These are phyloP conservation scores for Chrysochloris asiatica DNA, from an alignment of 2,113 vertebrate genomes.

Conservation along the genomic window DNA sequence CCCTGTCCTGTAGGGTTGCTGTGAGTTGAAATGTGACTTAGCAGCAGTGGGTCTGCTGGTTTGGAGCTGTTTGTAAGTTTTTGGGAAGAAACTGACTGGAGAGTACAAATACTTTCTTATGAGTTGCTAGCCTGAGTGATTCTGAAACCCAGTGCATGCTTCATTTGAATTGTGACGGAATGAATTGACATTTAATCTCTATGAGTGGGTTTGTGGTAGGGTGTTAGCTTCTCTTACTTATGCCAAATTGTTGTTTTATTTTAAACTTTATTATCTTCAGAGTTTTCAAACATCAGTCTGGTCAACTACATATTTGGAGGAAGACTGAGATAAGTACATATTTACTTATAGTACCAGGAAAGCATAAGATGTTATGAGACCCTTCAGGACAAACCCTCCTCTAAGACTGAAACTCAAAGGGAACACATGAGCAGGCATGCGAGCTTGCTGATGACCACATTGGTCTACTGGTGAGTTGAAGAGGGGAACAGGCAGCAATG, in stretches of 20 bases:
- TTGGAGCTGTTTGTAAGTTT: slow-evolving; percentile 20
- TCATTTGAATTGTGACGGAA: not conserved
- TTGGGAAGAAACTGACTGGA: not conserved
- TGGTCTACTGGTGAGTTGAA: no score
- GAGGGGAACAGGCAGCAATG: no score
- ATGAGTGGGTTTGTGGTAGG: not conserved
- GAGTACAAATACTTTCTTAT: not conserved
- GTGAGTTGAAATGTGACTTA: not conserved
- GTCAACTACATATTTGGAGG: not conserved
- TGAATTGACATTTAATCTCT: not conserved
- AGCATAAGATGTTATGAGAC: not conserved
- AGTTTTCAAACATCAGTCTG: not conserved
- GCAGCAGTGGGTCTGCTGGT: not conserved
- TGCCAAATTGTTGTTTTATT: not conserved
- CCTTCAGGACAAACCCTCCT: no score
- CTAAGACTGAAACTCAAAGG: no score
- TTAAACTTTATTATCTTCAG: not conserved
- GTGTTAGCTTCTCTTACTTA: not conserved
- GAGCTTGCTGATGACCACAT: no score
- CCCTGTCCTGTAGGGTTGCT: not conserved
- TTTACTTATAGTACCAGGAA: not conserved
- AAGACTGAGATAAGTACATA: not conserved
- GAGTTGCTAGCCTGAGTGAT: not conserved
- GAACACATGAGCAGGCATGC: no score
- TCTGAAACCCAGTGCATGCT: slow-evolving; percentile 10